Evolutionary conservation across 2,113 vertebrate species (phyloP).

Genomic region (Scytalopus superciliaris): DNA sequence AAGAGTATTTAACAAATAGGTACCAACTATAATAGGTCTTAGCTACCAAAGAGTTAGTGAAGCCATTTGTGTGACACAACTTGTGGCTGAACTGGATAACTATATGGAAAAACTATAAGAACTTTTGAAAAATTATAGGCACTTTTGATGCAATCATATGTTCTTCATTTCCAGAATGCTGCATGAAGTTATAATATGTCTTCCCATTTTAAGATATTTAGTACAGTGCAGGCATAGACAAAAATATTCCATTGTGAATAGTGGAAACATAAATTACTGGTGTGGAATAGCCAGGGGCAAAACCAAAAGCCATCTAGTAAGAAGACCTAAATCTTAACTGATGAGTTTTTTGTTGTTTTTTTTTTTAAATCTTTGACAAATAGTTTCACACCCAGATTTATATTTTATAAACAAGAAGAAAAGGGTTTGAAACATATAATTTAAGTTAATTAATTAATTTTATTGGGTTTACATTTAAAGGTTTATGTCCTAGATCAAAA

Average conservation of each 20-base stretch:
- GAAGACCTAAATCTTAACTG: background rate
- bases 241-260: background rate
- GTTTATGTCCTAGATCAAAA: background rate
- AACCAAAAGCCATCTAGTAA: background rate
- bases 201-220: background rate
- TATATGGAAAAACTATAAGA: background rate
- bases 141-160: background rate
- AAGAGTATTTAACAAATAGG: background rate
- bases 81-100: background rate
- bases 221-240: background rate
- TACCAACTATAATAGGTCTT: background rate
- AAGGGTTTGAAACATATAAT: accelerated
- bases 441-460: background rate
- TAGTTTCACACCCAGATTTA: background rate
- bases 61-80: background rate
- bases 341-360: background rate
- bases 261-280: background rate
- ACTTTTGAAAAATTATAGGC: background rate
- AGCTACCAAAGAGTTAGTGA: background rate
- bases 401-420: background rate
- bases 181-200: background rate
- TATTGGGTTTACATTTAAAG: background rate
- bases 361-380: background rate
- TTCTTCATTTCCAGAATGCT: background rate
- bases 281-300: background rate